These are phyloP conservation scores for Sebastes minor DNA, from an alignment of 2,797 vertebrate species.

Conservation along the genomic window DNA sequence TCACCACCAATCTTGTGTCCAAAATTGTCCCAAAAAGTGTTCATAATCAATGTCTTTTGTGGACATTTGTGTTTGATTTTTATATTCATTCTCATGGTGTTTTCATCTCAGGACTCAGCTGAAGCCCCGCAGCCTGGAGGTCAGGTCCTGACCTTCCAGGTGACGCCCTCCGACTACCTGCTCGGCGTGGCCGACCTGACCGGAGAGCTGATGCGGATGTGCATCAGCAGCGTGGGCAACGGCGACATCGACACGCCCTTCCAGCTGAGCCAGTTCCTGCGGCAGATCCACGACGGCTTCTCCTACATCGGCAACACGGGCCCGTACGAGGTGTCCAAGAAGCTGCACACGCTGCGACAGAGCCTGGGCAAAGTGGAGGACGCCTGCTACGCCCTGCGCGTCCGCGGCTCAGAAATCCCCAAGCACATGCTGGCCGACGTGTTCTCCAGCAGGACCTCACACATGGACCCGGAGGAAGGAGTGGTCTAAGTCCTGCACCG, in stretches of 20 bases:
- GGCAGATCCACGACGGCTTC: slow-evolving; percentile 96
- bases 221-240: slow-evolving; percentile 96
- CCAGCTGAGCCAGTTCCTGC: slow-evolving; percentile 94
- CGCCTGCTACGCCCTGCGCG: slow-evolving; percentile 93
- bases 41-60: no score
- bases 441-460: slow-evolving; percentile 88
- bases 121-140: slow-evolving; percentile 31
- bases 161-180: slow-evolving; percentile 94
- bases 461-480: slow-evolving; percentile 91
- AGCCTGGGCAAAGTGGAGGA: slow-evolving; percentile 98
- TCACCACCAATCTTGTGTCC: no score
- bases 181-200: slow-evolving; percentile 96
- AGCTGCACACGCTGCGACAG: slow-evolving; percentile 94
- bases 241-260: slow-evolving; percentile 99
- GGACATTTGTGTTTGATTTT: neutral
- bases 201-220: slow-evolving; percentile 97
- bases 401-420: slow-evolving; percentile 96
- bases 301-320: slow-evolving; percentile 97
- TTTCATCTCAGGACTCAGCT: slow-evolving; percentile 51
- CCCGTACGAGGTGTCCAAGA: slow-evolving; percentile 97
- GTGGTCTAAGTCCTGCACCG: slow-evolving; percentile 76
- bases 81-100: neutral
- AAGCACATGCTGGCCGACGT: slow-evolving; percentile 98
- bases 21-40: no score
- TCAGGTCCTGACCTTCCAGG: slow-evolving; percentile 87